Percentiles rank a stretch among this genome's conserved stretches.
Evolutionary conservation across 2,113 vertebrate genomes (phyloP).

Genomic region (Zosterops japonicus): DNA sequence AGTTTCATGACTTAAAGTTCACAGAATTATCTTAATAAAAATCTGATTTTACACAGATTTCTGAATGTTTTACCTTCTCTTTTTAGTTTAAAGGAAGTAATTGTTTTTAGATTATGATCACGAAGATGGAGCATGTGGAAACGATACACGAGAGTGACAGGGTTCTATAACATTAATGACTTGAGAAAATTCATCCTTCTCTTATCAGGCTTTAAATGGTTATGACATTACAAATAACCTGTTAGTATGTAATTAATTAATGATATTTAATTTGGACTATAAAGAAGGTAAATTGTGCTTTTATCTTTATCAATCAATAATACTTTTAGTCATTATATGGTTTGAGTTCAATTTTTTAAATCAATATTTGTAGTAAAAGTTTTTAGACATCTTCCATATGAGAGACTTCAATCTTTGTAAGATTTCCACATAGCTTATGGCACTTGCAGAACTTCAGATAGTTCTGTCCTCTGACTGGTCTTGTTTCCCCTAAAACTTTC

Average conservation of each 20-base stretch:
- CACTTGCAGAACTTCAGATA: not conserved
- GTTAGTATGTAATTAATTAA: not conserved
- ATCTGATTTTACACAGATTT: not conserved
- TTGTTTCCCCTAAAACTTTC: not conserved
- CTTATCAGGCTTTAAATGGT: not conserved
- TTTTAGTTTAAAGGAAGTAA: not conserved
- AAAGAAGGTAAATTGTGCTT: not conserved
- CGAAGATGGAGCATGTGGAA: not conserved
- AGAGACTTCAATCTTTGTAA: not conserved
- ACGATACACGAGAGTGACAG: fast-evolving
- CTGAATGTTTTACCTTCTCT: not conserved
- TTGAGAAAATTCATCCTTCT: not conserved
- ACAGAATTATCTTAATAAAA: not conserved
- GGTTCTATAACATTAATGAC: not conserved
- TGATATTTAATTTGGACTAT: not conserved
- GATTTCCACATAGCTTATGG: not conserved
- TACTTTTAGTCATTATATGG: not conserved
- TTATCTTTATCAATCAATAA: not conserved
- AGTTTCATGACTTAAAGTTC: not conserved
- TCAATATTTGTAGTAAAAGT: not conserved
- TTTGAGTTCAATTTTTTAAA: not conserved
- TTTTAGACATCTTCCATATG: not conserved
- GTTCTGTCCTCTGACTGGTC: not conserved
- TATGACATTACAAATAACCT: not conserved
- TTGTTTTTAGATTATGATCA: not conserved